Percentiles rank a stretch among this genome's conserved stretches.
These are phyloP conservation scores for Scyliorhinus canicula DNA, from an alignment of 2,797 vertebrate genomes.

Conservation along the genomic window DNA sequence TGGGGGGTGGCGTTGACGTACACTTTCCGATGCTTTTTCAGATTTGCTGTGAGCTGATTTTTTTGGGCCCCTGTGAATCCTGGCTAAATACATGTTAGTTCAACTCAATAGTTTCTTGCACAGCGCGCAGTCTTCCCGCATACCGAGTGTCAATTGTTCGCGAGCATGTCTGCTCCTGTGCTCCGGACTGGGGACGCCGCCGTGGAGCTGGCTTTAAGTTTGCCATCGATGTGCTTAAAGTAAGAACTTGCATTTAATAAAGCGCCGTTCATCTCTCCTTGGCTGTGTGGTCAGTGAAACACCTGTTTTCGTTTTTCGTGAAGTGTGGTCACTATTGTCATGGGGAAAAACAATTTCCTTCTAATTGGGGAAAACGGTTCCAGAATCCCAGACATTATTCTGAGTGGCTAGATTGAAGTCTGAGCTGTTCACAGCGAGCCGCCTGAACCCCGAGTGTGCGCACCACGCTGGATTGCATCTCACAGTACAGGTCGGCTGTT, in stretches of 20 bases:
- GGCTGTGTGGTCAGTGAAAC: no score
- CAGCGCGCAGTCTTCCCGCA: not conserved
- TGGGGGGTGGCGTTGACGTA: not conserved
- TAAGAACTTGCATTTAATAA: not conserved
- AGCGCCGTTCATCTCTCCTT: no score
- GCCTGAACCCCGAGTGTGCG: not conserved
- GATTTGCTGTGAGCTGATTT: not conserved
- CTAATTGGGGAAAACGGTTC: not conserved
- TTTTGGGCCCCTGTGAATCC: not conserved
- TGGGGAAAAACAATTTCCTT: no score
- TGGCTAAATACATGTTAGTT: not conserved
- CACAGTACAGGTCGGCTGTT: not conserved
- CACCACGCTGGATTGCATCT: not conserved
- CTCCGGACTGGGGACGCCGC: not conserved
- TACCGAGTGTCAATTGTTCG: not conserved
- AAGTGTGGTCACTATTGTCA: not conserved
- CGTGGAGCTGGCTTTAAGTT: not conserved
- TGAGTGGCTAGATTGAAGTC: not conserved
- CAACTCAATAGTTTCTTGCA: not conserved
- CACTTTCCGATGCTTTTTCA: not conserved
- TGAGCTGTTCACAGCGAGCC: not conserved
- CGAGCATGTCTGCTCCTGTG: no score
- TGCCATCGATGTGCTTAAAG: not conserved
- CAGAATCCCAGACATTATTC: not conserved
- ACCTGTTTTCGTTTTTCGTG: not conserved